Evolutionary conservation across 1,140 invertebrate species (phyloP), one percentile per base, ranked within the genome.

Genomic region (fruit fly (Drosophila melanogaster)): DNA sequence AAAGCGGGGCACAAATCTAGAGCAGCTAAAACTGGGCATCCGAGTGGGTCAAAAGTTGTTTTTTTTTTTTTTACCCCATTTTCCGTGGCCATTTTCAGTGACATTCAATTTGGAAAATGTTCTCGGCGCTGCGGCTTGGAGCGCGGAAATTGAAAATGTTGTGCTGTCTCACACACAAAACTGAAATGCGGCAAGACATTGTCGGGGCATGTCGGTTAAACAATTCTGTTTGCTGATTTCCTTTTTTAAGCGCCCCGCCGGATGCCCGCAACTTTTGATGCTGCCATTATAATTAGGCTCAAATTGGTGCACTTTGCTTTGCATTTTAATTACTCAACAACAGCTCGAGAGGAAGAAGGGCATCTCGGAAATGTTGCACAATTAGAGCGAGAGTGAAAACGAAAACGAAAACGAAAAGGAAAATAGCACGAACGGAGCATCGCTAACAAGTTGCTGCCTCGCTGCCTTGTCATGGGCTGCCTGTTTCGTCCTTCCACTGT

Each of bases 81-180:
- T 30, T 66, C 49, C 37, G 46, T 19, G 44, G 62, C 49, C 24
- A 38, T 58, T 65, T 49, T 54, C 59, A 73, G 51, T 87, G 83
- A 87, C 83, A 87, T 89, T 87, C 84, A 89, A 87, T 87, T 87
- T 89, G 77, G 57, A 64, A 83, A 83, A 83, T 72, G 62, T 61
- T 76, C 59, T 78, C 17, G 6, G 12, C 12, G 49, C 40, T 76
- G 80, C 69, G 80, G 80, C 79, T 81, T 58, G 60, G 71, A 67
- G 56, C 46, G 55, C 79, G 80, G 79, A 87, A 87, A 87, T 87
- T 87, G 83, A 87, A 87, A 87, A 89, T 79, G 84, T 79, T 81
- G n/a, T 56, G 53, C 46, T 62, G 59, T 33, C 59, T n/a, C 47
- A 44, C 30, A 57, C 38, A 61, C 33, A 73, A 44, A 65, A 59